Evolutionary conservation across 2,888 invertebrate species (phyloP).

Genomic region (Hemithea aestivaria): DNA sequence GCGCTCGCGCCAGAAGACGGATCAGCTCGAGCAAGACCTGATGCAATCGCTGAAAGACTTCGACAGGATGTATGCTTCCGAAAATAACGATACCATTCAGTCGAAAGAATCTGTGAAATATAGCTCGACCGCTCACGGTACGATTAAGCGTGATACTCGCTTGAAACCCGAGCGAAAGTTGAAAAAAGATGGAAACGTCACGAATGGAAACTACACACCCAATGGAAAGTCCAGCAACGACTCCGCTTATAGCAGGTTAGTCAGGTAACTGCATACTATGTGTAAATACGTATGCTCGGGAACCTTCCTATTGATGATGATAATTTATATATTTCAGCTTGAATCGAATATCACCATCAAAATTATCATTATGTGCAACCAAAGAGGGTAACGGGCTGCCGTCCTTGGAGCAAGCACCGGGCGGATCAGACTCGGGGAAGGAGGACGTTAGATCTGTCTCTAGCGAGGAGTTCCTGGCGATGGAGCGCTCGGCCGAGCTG

Average conservation of each 20-base stretch:
- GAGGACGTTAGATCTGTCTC: conserved; percentile 61
- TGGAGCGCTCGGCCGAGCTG: conserved; percentile 69
- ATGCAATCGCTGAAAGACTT: conserved; percentile 75
- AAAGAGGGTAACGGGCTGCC: conserved; percentile 57
- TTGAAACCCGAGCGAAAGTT: conserved; percentile 54
- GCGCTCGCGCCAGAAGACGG: conserved; percentile 66
- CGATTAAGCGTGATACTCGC: conserved; percentile 50
- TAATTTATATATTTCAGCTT: conserved; percentile 41
- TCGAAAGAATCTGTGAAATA: conserved; percentile 42
- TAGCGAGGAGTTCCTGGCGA: conserved; percentile 71
- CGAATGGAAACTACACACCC: conserved; percentile 62
- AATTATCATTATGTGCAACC: conserved; percentile 61
- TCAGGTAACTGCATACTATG: conserved; percentile 55
- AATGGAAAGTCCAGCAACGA: conserved; percentile 76
- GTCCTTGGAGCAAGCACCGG: conserved; percentile 53
- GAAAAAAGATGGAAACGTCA: conserved; percentile 49
- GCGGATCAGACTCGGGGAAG: conserved; percentile 61
- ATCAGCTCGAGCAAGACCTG: conserved; percentile 69
- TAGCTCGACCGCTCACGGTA: conserved; percentile 40
- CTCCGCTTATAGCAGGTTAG: conserved; percentile 92
- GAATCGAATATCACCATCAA: conserved; percentile 71
- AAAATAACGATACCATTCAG: conserved; percentile 51
- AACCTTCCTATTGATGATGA: not conserved
- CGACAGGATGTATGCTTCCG: conserved; percentile 68
- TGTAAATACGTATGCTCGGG: conserved; percentile 6